Percentiles rank a stretch among this genome's conserved stretches.
These are phyloP conservation scores for Crocodylus rhombifer DNA, from an alignment of 2,797 vertebrate genomes.

Conservation along the genomic window DNA sequence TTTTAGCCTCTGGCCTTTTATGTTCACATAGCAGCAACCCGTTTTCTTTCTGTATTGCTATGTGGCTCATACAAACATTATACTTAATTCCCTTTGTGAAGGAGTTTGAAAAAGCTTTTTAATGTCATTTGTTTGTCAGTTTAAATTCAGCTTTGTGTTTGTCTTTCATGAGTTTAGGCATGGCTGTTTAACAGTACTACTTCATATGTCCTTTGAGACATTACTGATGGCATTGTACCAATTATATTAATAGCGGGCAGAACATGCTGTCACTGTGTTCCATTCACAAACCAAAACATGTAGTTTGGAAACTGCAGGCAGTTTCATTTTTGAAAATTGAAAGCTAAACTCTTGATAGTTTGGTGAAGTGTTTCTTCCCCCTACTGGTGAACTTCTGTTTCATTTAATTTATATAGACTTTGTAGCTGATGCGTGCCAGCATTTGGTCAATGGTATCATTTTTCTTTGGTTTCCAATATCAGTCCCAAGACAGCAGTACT, in stretches of 20 bases:
- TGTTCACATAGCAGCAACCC: not conserved
- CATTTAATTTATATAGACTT: not conserved
- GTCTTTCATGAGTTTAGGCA: not conserved
- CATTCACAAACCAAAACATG: not conserved
- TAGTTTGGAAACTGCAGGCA: not conserved
- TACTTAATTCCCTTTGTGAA: not conserved
- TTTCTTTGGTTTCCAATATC: not conserved
- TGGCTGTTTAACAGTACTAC: not conserved
- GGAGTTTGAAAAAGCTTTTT: not conserved
- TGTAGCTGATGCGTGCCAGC: not conserved
- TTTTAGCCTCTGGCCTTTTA: not conserved
- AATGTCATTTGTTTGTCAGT: not conserved
- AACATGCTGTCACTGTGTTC: not conserved
- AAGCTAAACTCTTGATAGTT: not conserved
- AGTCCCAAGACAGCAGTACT: not conserved
- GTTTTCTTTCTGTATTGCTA: not conserved
- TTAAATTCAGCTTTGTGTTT: not conserved
- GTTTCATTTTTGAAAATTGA: not conserved
- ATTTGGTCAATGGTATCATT: not conserved
- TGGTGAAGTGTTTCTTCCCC: conserved; percentile 79
- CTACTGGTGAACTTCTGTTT: conserved; percentile 71
- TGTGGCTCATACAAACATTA: not conserved
- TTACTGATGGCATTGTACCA: not conserved
- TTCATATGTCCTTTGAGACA: not conserved
- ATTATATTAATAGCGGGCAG: not conserved